Evolutionary conservation across 1,140 invertebrate genomes (phyloP).

Genomic region (Thrips palmi): DNA sequence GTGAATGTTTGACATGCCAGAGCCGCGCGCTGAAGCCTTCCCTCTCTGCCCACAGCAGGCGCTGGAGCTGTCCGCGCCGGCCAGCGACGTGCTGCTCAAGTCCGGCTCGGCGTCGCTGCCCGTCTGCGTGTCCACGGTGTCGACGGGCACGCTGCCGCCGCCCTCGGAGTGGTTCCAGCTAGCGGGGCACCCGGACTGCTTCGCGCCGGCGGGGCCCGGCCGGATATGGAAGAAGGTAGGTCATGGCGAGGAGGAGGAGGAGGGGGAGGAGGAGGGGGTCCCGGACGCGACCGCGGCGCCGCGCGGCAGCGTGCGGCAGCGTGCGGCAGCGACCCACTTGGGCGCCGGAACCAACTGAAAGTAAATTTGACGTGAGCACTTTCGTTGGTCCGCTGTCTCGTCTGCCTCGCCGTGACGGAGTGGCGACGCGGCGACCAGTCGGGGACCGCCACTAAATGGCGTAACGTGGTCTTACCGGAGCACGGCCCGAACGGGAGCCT

Average conservation of each 20-base stretch:
- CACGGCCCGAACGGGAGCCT: too few species aligned
- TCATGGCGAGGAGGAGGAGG: too few species aligned
- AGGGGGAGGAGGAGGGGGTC: too few species aligned
- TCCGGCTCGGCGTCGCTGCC: constrained; percentile 4
- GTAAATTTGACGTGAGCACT: too few species aligned
- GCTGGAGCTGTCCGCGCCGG: constrained; percentile 76
- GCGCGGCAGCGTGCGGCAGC: too few species aligned
- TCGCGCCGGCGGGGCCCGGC: constrained; percentile 82
- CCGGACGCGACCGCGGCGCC: too few species aligned
- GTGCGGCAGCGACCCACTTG: too few species aligned
- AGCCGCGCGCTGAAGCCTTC: not conserved
- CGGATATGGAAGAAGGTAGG: constrained; percentile 90
- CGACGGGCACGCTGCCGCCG: not conserved
- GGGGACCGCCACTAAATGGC: too few species aligned
- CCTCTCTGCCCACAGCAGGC: constrained; percentile 59
- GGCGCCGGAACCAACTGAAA: constrained; percentile 21
- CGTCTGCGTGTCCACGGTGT: not conserved
- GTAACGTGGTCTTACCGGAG: too few species aligned
- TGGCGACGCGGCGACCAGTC: too few species aligned
- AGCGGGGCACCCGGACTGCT: constrained; percentile 79
- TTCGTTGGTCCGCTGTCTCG: too few species aligned
- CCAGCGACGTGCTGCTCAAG: constrained; percentile 62
- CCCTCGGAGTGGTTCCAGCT: constrained; percentile 75
- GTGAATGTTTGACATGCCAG: not conserved
- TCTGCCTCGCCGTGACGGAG: too few species aligned